Conservation (phyloP, 2,797 vertebrate species). For the Poecilia velifera region DNA sequence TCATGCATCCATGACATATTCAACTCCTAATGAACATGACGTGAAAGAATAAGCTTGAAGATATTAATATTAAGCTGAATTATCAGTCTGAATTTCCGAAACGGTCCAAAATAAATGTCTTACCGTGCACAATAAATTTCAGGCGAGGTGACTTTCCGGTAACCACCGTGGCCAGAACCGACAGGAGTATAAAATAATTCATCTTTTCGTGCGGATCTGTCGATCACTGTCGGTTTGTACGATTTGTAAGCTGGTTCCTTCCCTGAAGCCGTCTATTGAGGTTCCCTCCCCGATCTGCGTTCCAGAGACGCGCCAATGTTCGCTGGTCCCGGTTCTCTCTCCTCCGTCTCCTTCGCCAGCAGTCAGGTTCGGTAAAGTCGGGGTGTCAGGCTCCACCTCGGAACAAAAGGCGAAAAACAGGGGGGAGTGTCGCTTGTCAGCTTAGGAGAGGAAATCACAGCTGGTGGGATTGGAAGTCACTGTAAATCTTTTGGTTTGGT, state of each 20-base stretch:
- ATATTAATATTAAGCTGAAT: too few species aligned
- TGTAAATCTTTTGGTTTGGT: constrained; percentile 5
- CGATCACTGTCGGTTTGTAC: background rate
- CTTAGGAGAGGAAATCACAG: constrained; percentile 24
- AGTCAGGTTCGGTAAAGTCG: constrained; percentile 60
- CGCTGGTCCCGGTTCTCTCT: constrained; percentile 50
- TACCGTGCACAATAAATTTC: constrained; percentile 85
- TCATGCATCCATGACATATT: background rate
- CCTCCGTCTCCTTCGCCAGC: constrained; percentile 50
- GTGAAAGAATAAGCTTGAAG: background rate
- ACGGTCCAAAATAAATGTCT: background rate
- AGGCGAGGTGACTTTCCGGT: constrained; percentile 81
- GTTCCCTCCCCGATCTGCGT: constrained; percentile 42
- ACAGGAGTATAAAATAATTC: constrained; percentile 70
- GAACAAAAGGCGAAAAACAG: constrained; percentile 51
- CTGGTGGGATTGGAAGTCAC: background rate
- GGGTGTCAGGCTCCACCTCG: constrained; percentile 78
- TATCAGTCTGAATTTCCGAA: background rate
- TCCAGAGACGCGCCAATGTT: constrained; percentile 48
- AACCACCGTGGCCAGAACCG: constrained; percentile 67
- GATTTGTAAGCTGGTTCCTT: constrained; percentile 16
- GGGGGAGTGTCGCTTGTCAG: constrained; percentile 32
- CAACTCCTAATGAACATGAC: background rate
- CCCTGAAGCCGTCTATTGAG: constrained; percentile 11
- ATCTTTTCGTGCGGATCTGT: constrained; percentile 54